Percentiles rank a stretch among this genome's conserved stretches.
Conservation (phyloP, 2,888 invertebrate species). For the Dastarcus helophoroides region DNA sequence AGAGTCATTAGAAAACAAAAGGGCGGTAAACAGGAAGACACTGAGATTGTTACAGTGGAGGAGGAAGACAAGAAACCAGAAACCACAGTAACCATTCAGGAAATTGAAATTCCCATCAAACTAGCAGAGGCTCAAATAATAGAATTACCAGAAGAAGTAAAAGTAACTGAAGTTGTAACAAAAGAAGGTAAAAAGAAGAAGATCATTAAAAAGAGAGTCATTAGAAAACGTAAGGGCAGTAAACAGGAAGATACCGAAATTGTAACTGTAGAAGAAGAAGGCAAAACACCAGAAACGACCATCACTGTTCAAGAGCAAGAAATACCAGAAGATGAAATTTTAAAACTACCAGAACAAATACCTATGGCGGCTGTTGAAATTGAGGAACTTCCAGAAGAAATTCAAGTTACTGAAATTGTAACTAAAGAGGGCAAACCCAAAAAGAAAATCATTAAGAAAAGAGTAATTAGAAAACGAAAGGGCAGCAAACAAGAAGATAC, state of each 20-base stretch:
- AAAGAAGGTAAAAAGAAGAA: slow-evolving; percentile 22
- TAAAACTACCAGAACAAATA: slow-evolving; percentile 25
- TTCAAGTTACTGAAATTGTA: slow-evolving; percentile 27
- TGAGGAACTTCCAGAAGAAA: slow-evolving; percentile 32
- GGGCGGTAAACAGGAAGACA: slow-evolving; percentile 30
- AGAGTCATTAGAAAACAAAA: slow-evolving; percentile 30
- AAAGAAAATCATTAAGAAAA: slow-evolving; percentile 27
- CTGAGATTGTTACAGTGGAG: slow-evolving; percentile 26
- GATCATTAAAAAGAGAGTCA: slow-evolving; percentile 33
- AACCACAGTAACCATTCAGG: slow-evolving; percentile 23
- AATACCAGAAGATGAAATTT: slow-evolving; percentile 22
- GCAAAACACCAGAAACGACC: no score
- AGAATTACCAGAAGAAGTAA: slow-evolving; percentile 14
- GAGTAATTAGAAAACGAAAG: slow-evolving; percentile 33
- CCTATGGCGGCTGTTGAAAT: slow-evolving; percentile 16
- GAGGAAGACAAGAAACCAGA: slow-evolving; percentile 23
- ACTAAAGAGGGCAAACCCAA: slow-evolving; percentile 19
- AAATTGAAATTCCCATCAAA: slow-evolving; percentile 16
- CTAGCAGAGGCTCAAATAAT: slow-evolving; percentile 9
- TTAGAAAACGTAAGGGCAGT: slow-evolving; percentile 35
- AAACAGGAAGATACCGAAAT: slow-evolving; percentile 39
- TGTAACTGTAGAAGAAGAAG: slow-evolving; percentile 20
- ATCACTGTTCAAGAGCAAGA: slow-evolving; percentile 25
- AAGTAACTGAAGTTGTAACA: slow-evolving; percentile 21
- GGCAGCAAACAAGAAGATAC: slow-evolving; percentile 30